Evolutionary conservation across 2,888 invertebrate genomes (phyloP), one percentile per base, ranked within the genome.

Genomic region (Brenthis ino): DNA sequence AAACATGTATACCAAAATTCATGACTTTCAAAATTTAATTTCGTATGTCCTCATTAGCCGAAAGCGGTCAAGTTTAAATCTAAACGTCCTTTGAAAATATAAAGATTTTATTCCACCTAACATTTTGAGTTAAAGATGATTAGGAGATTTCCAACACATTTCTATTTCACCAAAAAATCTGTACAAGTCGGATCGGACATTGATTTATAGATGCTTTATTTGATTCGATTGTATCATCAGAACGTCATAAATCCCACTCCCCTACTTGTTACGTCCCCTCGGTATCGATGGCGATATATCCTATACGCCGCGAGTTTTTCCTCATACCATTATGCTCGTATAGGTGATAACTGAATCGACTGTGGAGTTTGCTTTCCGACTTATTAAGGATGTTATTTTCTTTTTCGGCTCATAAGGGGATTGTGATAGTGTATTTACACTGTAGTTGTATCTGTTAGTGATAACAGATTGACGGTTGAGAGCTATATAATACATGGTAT

Each of bases 141-240:
- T 11, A 43, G 8, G n/a, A 56, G n/a, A 24, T 12, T 48, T 20
- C 14, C 53, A 63, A 14, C 13, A 63, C 37, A 54, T 54, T 53
- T 53, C 33, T n/a, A 47, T 16, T 33, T 53, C 63, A 14, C 6
- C 63, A 51, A 68, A 64, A 68, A 71, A 71, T 71, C 68, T 50
- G 50, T 57, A 57, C 63, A 58, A 84, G 76, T 79, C 81, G 72
- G 76, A 83, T 87, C 88, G 86, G 91, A 91, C 91, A 86, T 89
- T 90, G 91, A 92, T 92, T 90, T 89, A 92, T 91, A 82, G 85
- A 81, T 82, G 87, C 84, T 88, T 89, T 91, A 91, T 91, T 91
- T 91, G 91, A 92, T 91, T 91, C 88, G 91, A 91, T 91, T 89
- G 91, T 91, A 91, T 92, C 91, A 91, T 91, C 91, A 88, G 89